phyloP scores from a whole-genome alignment of 2,113 vertebrate species.

The Daboia siamensis region DNA sequence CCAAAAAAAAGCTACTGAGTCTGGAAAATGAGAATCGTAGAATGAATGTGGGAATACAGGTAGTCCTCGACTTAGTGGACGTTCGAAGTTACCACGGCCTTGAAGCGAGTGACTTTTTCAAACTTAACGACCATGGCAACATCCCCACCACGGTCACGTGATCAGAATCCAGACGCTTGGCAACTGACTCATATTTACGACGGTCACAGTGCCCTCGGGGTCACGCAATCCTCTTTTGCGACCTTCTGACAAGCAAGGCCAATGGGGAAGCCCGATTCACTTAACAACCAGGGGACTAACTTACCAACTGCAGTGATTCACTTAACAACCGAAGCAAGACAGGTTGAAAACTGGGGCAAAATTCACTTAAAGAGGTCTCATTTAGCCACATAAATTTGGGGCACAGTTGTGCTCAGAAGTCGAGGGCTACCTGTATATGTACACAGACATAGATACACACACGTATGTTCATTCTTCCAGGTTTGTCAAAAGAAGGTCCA shows the following conservation, averaged over 20 bases:
- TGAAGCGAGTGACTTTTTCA: neutral
- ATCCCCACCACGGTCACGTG: neutral
- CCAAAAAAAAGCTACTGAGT: slow-evolving; percentile 51
- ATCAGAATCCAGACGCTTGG: neutral
- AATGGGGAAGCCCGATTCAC: neutral
- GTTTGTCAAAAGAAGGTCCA: neutral
- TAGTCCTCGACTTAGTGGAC: neutral
- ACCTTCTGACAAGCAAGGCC: neutral
- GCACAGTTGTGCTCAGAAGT: too few relatives aligned
- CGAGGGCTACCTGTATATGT: too few relatives aligned
- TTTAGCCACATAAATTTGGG: too few relatives aligned
- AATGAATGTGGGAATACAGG: neutral
- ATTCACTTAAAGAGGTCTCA: too few relatives aligned
- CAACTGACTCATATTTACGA: neutral
- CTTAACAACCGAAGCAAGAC: too few relatives aligned
- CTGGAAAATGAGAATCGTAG: neutral
- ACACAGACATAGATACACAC: too few relatives aligned
- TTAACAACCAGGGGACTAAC: neutral
- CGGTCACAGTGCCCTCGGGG: too few relatives aligned
- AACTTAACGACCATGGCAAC: neutral
- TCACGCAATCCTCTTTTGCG: neutral
- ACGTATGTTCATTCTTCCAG: too few relatives aligned
- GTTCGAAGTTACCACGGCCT: neutral
- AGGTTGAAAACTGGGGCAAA: neutral
- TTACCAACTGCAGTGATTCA: neutral